Evolutionary conservation across 2,113 vertebrate species (phyloP).

Genomic region (Copsychus sechellarum): DNA sequence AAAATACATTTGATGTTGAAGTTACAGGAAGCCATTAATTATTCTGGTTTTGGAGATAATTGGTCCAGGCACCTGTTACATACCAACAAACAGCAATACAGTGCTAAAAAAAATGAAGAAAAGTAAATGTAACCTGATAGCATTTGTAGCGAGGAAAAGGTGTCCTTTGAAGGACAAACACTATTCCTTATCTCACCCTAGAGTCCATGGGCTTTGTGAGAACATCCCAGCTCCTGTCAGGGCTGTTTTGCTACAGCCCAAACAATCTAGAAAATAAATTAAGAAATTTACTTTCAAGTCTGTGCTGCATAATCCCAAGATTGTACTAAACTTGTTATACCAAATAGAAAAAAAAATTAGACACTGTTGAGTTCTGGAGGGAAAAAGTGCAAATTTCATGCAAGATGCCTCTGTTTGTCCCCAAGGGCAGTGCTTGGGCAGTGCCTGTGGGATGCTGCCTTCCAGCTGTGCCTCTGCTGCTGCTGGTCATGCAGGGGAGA

Average conservation of each 20-base stretch:
- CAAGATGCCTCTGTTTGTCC: background rate
- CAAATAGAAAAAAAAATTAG: background rate
- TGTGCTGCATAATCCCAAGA: background rate
- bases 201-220: background rate
- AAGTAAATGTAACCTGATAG: background rate
- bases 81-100: background rate
- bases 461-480: background rate
- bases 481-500: background rate
- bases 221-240: background rate
- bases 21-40: conserved; percentile 11
- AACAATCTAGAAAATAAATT: background rate
- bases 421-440: background rate
- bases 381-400: background rate
- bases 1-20: conserved; percentile 20
- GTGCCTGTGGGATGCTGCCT: background rate
- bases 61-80: background rate
- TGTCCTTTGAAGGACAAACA: background rate
- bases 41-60: background rate
- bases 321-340: background rate
- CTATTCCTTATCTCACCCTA: background rate
- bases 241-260: background rate
- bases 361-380: background rate
- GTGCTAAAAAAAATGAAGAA: background rate
- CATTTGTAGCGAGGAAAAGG: background rate
- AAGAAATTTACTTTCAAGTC: background rate